Evolutionary conservation across 2,888 invertebrate genomes (phyloP).

Genomic region (Cephus rjabovi): DNA sequence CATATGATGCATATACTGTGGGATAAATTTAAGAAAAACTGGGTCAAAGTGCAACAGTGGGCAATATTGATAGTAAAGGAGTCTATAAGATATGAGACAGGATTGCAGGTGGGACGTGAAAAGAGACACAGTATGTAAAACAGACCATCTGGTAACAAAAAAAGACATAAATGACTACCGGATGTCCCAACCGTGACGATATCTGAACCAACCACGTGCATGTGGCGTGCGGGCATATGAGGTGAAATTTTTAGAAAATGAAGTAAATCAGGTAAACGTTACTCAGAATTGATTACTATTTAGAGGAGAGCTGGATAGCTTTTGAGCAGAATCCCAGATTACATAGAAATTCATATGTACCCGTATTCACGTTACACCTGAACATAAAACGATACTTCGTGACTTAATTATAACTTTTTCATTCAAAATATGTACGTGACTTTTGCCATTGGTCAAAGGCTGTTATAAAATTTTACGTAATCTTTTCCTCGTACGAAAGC

Average conservation of each 20-base stretch:
- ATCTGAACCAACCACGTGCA: neutral
- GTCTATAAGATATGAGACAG: neutral
- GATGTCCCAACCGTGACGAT: neutral
- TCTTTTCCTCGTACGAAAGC: neutral
- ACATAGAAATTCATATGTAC: no score
- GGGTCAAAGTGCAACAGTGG: slow-evolving; percentile 37
- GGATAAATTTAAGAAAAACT: slow-evolving; percentile 39
- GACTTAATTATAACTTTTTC: neutral
- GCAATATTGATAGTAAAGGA: slow-evolving; percentile 21
- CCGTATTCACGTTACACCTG: neutral
- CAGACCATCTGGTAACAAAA: neutral
- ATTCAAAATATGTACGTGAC: neutral
- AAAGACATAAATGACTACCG: neutral
- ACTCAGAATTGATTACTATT: neutral
- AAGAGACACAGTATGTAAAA: neutral
- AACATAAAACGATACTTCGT: neutral
- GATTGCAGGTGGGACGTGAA: neutral
- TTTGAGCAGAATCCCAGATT: neutral
- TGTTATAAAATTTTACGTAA: neutral
- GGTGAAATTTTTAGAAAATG: neutral
- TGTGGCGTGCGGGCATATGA: no score
- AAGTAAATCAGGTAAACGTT: neutral
- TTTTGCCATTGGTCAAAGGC: neutral
- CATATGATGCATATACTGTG: slow-evolving; percentile 15
- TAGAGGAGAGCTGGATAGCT: neutral